Conservation (phyloP, 2,113 vertebrate genomes). For the Microcebus lehilahytsara region DNA sequence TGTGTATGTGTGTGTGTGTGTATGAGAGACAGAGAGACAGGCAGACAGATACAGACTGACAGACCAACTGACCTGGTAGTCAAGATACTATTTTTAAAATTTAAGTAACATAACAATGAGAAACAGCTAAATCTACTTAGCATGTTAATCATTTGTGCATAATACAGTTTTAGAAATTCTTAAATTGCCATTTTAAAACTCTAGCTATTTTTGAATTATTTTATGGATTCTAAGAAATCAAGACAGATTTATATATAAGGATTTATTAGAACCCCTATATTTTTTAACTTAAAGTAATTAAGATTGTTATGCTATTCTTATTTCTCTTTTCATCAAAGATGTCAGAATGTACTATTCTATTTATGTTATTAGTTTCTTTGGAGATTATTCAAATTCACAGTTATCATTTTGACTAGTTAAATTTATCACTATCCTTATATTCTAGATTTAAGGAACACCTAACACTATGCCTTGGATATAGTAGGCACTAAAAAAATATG, state of each 20-base stretch:
- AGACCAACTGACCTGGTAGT: neutral
- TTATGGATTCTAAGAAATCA: slow-evolving; percentile 14
- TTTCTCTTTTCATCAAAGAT: slow-evolving; percentile 37
- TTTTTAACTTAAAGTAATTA: slow-evolving; percentile 26
- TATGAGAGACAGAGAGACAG: neutral
- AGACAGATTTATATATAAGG: neutral
- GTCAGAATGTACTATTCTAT: neutral
- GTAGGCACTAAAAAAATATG: slow-evolving; percentile 44
- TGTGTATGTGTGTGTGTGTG: neutral
- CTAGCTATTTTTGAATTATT: neutral
- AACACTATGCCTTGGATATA: slow-evolving; percentile 14
- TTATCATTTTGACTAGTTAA: slow-evolving; percentile 39
- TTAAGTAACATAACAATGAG: neutral
- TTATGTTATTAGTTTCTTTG: slow-evolving; percentile 20
- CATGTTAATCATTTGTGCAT: slow-evolving; percentile 11
- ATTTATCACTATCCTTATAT: neutral
- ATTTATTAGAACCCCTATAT: neutral
- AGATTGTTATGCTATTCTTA: slow-evolving; percentile 11
- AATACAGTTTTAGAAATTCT: slow-evolving; percentile 18
- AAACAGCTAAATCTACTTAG: neutral
- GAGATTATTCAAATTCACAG: slow-evolving; percentile 22
- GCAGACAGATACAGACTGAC: neutral
- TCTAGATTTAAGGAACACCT: slow-evolving; percentile 36
- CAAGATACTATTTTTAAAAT: neutral
- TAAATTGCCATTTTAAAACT: slow-evolving; percentile 30